A percentile compares a stretch with the other conserved stretches of the same genome.
Evolutionary conservation across 2,888 invertebrate species (phyloP).

Genomic region (Macrophya alboannulata): DNA sequence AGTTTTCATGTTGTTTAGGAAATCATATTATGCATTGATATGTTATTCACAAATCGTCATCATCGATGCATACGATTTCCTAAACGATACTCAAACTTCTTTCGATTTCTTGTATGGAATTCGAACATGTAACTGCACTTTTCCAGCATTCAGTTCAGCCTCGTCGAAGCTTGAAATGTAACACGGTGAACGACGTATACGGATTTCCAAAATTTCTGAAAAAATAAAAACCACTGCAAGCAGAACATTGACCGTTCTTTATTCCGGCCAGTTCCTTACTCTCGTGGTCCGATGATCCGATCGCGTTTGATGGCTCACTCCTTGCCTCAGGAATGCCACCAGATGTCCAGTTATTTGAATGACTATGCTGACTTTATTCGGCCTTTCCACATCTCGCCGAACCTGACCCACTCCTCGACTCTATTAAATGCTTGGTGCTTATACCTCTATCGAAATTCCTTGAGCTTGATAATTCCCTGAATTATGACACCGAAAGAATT

Average conservation of each 20-base stretch:
- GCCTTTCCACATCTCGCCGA: background rate
- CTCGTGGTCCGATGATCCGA: slow-evolving; percentile 11
- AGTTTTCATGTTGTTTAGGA: too few species aligned
- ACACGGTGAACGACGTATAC: background rate
- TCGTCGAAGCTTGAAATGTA: background rate
- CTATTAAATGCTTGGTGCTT: background rate
- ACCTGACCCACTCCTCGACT: slow-evolving; percentile 17
- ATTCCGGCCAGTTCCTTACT: background rate
- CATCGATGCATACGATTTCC: too few species aligned
- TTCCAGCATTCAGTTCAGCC: background rate
- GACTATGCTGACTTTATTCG: slow-evolving; percentile 22
- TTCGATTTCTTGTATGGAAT: background rate
- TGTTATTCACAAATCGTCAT: background rate
- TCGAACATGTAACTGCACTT: background rate
- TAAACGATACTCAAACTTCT: background rate
- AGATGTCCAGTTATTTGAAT: slow-evolving; percentile 47
- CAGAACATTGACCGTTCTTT: background rate
- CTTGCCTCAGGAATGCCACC: slow-evolving; percentile 24
- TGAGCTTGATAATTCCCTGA: background rate
- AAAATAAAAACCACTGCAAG: background rate
- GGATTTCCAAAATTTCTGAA: background rate
- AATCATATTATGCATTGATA: too few species aligned
- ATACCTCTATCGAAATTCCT: background rate
- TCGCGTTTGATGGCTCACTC: slow-evolving; percentile 21
- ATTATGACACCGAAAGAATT: slow-evolving; percentile 35